phyloP scores from a whole-genome alignment of 2,888 invertebrate species.

The Lasius platythorax region DNA sequence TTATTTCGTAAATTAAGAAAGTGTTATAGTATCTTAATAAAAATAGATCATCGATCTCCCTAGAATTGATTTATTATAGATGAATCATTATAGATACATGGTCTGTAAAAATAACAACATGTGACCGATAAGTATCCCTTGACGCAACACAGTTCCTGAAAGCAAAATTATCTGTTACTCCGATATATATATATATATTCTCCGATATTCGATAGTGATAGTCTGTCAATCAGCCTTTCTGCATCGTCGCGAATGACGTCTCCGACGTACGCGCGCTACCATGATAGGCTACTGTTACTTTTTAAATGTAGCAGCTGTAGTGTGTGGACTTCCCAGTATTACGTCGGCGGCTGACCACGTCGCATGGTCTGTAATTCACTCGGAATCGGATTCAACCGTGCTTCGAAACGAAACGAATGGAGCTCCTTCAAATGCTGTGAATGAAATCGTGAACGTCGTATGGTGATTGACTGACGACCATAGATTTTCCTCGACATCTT shows the following conservation, averaged over 20 bases:
- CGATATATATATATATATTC: not conserved
- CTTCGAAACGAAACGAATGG: slow-evolving; percentile 7
- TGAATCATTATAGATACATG: not conserved
- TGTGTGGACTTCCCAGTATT: slow-evolving; percentile 75
- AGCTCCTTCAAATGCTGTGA: slow-evolving; percentile 24
- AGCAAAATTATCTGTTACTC: slow-evolving; percentile 3
- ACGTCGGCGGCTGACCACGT: slow-evolving; percentile 76
- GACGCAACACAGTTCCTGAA: not conserved
- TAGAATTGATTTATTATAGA: not conserved
- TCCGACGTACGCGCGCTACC: slow-evolving; percentile 39
- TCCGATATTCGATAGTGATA: not conserved
- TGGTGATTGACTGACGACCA: slow-evolving; percentile 70
- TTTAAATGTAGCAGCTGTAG: slow-evolving; percentile 80
- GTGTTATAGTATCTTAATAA: not conserved
- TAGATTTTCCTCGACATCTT: slow-evolving; percentile 61
- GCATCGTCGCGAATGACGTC: slow-evolving; percentile 20
- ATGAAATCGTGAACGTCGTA: slow-evolving; percentile 37
- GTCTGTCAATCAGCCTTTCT: slow-evolving; percentile 19
- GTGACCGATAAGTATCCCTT: slow-evolving; percentile 18
- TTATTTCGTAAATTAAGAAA: not conserved
- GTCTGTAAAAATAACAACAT: not conserved
- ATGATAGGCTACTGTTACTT: slow-evolving; percentile 67
- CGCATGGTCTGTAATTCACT: slow-evolving; percentile 64
- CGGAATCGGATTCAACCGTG: slow-evolving; percentile 39
- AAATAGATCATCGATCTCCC: not conserved